Conservation (phyloP, 2,888 invertebrate species). For the Meghimatium bilineatum region DNA sequence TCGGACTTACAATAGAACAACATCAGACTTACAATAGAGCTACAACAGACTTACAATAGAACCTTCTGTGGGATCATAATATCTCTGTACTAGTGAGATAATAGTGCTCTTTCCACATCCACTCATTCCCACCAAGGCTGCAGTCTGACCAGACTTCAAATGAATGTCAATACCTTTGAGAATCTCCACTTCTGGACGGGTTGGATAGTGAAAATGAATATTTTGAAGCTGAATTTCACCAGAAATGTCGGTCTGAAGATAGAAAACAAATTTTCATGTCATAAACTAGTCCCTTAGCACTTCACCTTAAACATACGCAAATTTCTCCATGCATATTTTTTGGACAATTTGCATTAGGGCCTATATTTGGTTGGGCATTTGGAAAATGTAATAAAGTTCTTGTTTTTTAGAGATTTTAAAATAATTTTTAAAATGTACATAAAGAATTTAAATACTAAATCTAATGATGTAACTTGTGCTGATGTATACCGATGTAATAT, state of each 20-base stretch:
- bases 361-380: too few relatives aligned
- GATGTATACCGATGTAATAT: too few relatives aligned
- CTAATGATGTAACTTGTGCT: too few relatives aligned
- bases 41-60: conserved; percentile 59
- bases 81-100: conserved; percentile 86
- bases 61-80: conserved; percentile 84
- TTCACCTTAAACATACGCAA: too few relatives aligned
- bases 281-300: too few relatives aligned
- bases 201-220: conserved; percentile 77
- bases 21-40: not conserved
- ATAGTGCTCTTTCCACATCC: conserved; percentile 91
- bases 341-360: too few relatives aligned
- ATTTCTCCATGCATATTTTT: too few relatives aligned
- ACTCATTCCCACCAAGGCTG: conserved; percentile 76
- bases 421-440: too few relatives aligned
- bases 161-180: conserved; percentile 73
- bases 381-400: too few relatives aligned
- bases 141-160: conserved; percentile 70
- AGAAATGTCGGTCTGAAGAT: conserved; percentile 17
- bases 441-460: too few relatives aligned
- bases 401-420: too few relatives aligned
- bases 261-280: too few relatives aligned
- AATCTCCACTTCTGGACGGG: conserved; percentile 73
- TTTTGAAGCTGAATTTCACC: conserved; percentile 75
- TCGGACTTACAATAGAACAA: conserved; percentile 49